Conservation (phyloP, 2,113 vertebrate genomes). For the Colistium nudipinnis region DNA sequence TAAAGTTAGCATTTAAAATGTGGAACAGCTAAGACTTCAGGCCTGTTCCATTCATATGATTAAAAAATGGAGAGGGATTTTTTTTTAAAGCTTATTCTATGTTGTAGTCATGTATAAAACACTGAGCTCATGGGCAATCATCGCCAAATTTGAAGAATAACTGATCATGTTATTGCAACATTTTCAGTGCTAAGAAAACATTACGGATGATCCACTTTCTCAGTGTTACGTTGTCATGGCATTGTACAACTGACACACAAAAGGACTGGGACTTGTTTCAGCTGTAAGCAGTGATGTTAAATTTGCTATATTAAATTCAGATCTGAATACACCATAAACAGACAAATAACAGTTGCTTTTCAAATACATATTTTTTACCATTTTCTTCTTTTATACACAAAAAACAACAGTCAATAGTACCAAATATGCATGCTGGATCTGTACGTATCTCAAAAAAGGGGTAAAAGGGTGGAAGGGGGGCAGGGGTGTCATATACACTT, state of each 20-base stretch:
- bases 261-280: constrained; percentile 66
- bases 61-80: no score
- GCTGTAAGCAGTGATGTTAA: constrained; percentile 74
- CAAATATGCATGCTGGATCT: constrained; percentile 85
- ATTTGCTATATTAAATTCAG: constrained; percentile 76
- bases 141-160: no score
- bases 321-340: constrained; percentile 82
- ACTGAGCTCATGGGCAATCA: no score
- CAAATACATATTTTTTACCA: constrained; percentile 66
- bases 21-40: not conserved
- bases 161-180: no score
- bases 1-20: not conserved
- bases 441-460: constrained; percentile 76
- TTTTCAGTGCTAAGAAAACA: constrained; percentile 4
- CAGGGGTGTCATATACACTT: constrained; percentile 44
- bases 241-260: constrained; percentile 59
- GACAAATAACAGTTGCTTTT: constrained; percentile 80
- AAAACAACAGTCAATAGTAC: constrained; percentile 86
- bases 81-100: no score
- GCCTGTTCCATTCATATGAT: no score
- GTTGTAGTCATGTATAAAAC: no score
- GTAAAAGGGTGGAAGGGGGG: not conserved
- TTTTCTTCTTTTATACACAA: constrained; percentile 77
- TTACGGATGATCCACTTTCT: constrained; percentile 67
- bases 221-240: constrained; percentile 58